phyloP scores from a whole-genome alignment of 30 jellyfish, hydroid and myxozoan genomes.

The Rhopilema esculentum region DNA sequence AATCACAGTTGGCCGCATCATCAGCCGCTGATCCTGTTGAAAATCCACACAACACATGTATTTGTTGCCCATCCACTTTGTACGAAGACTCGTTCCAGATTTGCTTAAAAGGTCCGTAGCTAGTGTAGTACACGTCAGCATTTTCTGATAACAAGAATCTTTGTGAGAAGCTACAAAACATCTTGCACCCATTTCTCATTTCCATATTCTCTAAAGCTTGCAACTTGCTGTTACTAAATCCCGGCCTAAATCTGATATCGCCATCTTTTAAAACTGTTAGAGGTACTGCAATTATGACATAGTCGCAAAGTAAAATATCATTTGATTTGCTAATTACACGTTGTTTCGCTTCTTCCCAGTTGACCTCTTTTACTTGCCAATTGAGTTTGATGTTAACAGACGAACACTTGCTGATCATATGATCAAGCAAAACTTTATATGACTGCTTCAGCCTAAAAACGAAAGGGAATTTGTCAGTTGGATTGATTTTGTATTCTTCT shows the following conservation, averaged over 20 bases:
- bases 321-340: background rate
- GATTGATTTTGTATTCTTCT: background rate
- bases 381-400: slow-evolving; percentile 18
- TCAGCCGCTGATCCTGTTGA: slow-evolving; percentile 62
- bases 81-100: slow-evolving; percentile 52
- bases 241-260: slow-evolving; percentile 46
- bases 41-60: slow-evolving; percentile 54
- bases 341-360: slow-evolving; percentile 20
- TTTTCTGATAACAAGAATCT: slow-evolving; percentile 48
- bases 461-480: background rate
- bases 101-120: slow-evolving; percentile 40
- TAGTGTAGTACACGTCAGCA: slow-evolving; percentile 2
- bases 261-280: slow-evolving; percentile 52
- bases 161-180: slow-evolving; percentile 47
- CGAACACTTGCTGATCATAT: slow-evolving; percentile 19
- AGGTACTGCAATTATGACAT: slow-evolving; percentile 57
- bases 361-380: slow-evolving; percentile 45
- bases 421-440: slow-evolving; percentile 8
- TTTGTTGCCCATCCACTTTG: background rate
- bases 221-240: slow-evolving; percentile 1
- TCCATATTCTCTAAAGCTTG: slow-evolving; percentile 37
- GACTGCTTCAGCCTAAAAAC: slow-evolving; percentile 53
- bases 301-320: background rate
- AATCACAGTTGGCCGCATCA: background rate
- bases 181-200: slow-evolving; percentile 70